These are phyloP conservation scores for Julus scanicus DNA, from an alignment of 2,888 invertebrate genomes.

Conservation along the genomic window DNA sequence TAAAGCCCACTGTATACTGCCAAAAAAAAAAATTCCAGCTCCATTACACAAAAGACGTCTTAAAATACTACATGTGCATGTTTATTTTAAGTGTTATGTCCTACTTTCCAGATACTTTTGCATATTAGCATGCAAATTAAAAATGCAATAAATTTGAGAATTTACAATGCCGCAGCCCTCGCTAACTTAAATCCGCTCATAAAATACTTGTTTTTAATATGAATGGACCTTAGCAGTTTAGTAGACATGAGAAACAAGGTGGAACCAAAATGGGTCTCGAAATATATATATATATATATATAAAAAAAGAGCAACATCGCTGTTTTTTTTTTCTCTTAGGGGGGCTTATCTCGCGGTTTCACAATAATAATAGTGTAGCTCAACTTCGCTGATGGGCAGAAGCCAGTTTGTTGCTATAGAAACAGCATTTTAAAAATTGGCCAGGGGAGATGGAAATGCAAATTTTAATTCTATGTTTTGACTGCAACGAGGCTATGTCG, in stretches of 20 bases:
- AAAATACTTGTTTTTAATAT: background rate
- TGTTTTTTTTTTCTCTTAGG: background rate
- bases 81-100: no score
- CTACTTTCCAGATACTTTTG: background rate
- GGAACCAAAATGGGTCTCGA: background rate
- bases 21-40: no score
- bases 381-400: constrained; percentile 19
- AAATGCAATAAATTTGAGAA: background rate
- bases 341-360: background rate
- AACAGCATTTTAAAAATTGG: background rate
- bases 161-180: background rate
- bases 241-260: background rate
- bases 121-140: background rate
- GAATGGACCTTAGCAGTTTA: background rate
- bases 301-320: background rate
- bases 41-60: no score
- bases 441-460: background rate
- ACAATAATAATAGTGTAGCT: constrained; percentile 26
- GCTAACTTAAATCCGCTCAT: background rate
- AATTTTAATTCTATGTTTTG: constrained; percentile 33
- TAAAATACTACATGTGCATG: no score
- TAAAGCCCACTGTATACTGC: no score
- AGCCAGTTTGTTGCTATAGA: constrained; percentile 22
- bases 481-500: background rate
- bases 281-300: no score